Evolutionary conservation across 2,113 vertebrate genomes (phyloP).

Genomic region (Lophochroa leadbeateri): DNA sequence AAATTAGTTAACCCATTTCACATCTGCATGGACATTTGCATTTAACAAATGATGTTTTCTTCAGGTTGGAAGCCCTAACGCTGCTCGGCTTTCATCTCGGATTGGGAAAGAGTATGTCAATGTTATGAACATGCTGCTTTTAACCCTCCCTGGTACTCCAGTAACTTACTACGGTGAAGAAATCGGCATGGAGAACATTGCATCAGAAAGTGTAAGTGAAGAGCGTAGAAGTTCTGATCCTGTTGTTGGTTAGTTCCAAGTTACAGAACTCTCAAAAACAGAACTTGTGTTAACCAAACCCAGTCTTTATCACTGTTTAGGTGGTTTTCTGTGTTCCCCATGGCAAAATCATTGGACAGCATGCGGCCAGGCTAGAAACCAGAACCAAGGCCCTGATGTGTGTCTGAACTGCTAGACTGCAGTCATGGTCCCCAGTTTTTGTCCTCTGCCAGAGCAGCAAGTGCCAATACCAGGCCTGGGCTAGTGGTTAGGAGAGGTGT

Average conservation of each 20-base stretch:
- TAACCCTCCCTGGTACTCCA: slow-evolving; percentile 93
- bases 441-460: background rate
- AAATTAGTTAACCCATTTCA: background rate
- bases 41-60: background rate
- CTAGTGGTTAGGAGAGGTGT: background rate
- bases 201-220: slow-evolving; percentile 37
- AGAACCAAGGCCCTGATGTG: background rate
- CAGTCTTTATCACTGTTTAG: background rate
- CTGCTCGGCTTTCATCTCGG: slow-evolving; percentile 83
- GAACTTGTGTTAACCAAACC: background rate
- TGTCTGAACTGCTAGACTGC: background rate
- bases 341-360: background rate
- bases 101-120: slow-evolving; percentile 78
- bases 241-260: background rate
- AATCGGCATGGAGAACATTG: slow-evolving; percentile 88
- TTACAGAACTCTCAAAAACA: background rate
- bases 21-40: background rate
- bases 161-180: slow-evolving; percentile 97
- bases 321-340: background rate
- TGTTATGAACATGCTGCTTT: slow-evolving; percentile 90
- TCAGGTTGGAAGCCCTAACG: slow-evolving; percentile 88
- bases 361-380: background rate
- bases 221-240: background rate
- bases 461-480: background rate
- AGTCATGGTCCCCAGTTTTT: background rate